Evolutionary conservation across 1,140 invertebrate species (phyloP).

Genomic region (Homarus americanus): DNA sequence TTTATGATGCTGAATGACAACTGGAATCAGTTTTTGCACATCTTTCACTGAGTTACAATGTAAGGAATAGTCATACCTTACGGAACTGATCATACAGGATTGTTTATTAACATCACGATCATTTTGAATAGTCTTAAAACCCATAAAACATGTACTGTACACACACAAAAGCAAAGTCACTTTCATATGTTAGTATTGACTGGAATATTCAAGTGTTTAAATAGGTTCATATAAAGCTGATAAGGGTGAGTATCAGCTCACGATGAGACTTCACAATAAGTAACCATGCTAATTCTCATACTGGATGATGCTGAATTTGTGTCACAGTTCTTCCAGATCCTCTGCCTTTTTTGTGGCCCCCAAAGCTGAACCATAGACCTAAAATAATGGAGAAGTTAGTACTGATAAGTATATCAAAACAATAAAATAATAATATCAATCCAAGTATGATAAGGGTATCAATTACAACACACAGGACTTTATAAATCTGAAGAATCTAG

Average conservation of each 20-base stretch:
- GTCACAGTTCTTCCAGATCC: conserved; percentile 54
- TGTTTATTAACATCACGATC: background rate
- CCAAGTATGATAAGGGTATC: background rate
- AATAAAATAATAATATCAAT: background rate
- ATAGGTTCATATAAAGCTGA: background rate
- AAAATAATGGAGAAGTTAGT: background rate
- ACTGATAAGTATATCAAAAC: background rate
- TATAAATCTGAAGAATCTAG: too few species aligned
- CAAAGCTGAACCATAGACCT: conserved; percentile 74
- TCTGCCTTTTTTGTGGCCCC: conserved; percentile 74
- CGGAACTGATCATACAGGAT: background rate
- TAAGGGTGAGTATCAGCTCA: background rate
- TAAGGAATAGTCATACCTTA: conserved; percentile 1
- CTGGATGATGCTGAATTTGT: conserved; percentile 66
- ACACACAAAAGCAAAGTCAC: conserved; percentile 5
- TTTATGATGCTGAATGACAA: background rate
- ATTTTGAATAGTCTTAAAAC: background rate
- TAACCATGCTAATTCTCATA: conserved; percentile 20
- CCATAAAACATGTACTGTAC: background rate
- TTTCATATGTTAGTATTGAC: background rate
- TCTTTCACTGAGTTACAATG: background rate
- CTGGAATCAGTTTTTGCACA: background rate
- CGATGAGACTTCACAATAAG: background rate
- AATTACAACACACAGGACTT: background rate
- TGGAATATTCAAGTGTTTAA: background rate